Evolutionary conservation across 1,140 invertebrate species (phyloP).

Genomic region (Kradibia gibbosae): DNA sequence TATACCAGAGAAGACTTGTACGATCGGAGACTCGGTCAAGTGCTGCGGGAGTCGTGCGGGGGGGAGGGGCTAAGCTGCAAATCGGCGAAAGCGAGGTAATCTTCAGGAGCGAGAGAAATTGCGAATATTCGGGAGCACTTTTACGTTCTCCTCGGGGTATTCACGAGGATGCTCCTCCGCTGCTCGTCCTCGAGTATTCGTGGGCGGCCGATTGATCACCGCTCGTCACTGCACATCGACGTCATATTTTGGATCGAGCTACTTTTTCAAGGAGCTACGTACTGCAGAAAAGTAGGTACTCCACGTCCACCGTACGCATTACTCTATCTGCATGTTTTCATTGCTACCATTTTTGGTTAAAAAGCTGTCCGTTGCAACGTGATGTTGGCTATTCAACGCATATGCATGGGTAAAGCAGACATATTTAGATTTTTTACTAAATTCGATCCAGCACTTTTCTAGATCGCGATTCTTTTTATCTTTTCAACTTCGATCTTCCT

Average conservation of each 20-base stretch:
- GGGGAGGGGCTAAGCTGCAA: background rate
- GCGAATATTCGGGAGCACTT: background rate
- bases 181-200: slow-evolving; percentile 30
- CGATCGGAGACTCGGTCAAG: background rate
- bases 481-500: background rate
- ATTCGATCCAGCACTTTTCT: background rate
- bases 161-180: slow-evolving; percentile 31
- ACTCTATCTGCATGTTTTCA: slow-evolving; percentile 6
- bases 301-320: background rate
- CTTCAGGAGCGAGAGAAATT: background rate
- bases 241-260: background rate
- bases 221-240: background rate
- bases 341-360: slow-evolving; percentile 39
- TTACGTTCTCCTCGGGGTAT: slow-evolving; percentile 13
- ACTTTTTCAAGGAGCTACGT: background rate
- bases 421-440: background rate
- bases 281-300: background rate
- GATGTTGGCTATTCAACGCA: background rate
- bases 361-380: background rate
- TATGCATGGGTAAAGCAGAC: background rate
- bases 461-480: background rate
- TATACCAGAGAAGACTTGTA: background rate
- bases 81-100: background rate
- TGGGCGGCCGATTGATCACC: slow-evolving; percentile 24
- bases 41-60: no score